These are phyloP conservation scores for Eurystomus gularis DNA, from an alignment of 2,113 vertebrate genomes.

Conservation along the genomic window DNA sequence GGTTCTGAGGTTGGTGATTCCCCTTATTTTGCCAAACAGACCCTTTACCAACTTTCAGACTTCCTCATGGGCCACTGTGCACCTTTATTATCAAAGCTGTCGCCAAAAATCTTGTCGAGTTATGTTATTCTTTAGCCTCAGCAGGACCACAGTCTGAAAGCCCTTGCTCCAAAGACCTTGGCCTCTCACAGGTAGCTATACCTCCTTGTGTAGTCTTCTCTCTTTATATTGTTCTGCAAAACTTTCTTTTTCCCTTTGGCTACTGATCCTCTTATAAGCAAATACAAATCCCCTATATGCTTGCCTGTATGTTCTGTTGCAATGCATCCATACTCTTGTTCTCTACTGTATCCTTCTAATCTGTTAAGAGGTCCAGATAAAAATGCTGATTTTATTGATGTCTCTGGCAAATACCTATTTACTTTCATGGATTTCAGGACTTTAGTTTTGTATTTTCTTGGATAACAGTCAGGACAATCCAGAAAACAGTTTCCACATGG, in stretches of 20 bases:
- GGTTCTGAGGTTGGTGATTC: neutral
- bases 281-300: neutral
- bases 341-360: neutral
- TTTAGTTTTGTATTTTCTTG: neutral
- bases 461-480: neutral
- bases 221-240: neutral
- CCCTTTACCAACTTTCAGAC: neutral
- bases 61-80: neutral
- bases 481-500: neutral
- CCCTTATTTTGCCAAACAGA: neutral
- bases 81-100: neutral
- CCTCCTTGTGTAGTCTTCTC: neutral
- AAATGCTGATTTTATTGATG: neutral
- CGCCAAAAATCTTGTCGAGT: neutral
- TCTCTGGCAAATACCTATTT: neutral
- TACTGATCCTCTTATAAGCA: neutral
- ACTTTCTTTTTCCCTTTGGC: neutral
- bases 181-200: neutral
- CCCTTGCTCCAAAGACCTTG: neutral
- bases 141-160: neutral
- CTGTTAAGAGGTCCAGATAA: neutral
- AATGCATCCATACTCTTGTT: neutral
- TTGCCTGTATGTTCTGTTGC: neutral
- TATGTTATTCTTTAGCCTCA: rapidly evolving
- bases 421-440: neutral